These are phyloP conservation scores for Macrobrachium rosenbergii DNA, from an alignment of 1,140 invertebrate genomes.

Conservation along the genomic window DNA sequence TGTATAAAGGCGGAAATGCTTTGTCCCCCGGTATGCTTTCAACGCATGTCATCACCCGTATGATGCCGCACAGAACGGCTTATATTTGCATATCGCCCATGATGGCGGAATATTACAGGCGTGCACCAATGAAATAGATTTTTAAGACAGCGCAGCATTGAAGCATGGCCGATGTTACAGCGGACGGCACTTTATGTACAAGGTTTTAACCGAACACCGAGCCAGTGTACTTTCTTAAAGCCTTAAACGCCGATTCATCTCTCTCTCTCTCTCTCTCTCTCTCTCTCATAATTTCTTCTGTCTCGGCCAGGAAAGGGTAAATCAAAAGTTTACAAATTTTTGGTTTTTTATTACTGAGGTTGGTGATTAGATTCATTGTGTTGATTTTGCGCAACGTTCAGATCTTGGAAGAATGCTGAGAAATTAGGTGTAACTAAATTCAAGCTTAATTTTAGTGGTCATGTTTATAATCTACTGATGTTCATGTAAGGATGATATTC, in stretches of 20 bases:
- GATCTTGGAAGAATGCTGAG: too few species aligned
- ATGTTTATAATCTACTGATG: too few species aligned
- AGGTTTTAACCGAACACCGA: too few species aligned
- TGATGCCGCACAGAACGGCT: conserved; percentile 30
- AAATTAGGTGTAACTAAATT: too few species aligned
- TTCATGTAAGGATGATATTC: too few species aligned
- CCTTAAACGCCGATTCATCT: background rate
- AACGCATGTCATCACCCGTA: conserved; percentile 48
- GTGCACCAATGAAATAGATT: conserved; percentile 42
- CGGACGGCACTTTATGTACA: background rate
- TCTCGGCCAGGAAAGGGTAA: background rate
- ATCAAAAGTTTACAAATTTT: too few species aligned
- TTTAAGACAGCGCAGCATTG: conserved; percentile 27
- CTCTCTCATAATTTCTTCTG: background rate
- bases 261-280: background rate
- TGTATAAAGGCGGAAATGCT: background rate
- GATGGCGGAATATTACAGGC: conserved; percentile 57
- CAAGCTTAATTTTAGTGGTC: too few species aligned
- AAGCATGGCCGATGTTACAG: background rate
- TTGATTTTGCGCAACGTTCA: too few species aligned
- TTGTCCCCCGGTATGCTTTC: conserved; percentile 3
- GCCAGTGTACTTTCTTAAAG: background rate
- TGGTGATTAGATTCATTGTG: too few species aligned
- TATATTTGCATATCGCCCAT: conserved; percentile 53
- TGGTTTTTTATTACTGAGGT: too few species aligned